A percentile compares a stretch with the other conserved stretches of the same genome.
Conservation (phyloP, 2,888 invertebrate genomes). For the Watsonalla binaria region DNA sequence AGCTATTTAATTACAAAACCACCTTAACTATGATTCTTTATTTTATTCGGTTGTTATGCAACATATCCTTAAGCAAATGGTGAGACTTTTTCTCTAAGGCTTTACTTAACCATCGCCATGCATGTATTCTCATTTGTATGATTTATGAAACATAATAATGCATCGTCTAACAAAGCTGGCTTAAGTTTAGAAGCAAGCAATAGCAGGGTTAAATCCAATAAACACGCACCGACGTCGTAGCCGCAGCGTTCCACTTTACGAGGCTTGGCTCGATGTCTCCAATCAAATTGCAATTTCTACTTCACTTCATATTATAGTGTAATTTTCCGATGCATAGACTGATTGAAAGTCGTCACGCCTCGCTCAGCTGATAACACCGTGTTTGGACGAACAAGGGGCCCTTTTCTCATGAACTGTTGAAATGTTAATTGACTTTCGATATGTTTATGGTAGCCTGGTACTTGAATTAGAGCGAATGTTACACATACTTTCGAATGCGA, state of each 20-base stretch:
- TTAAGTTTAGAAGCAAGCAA: conserved; percentile 3
- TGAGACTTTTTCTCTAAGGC: too few relatives aligned
- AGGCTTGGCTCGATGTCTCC: not conserved
- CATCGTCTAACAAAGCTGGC: too few relatives aligned
- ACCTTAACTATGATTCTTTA: too few relatives aligned
- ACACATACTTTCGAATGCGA: too few relatives aligned
- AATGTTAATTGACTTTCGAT: not conserved
- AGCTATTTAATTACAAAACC: too few relatives aligned
- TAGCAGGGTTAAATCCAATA: not conserved
- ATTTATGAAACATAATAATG: too few relatives aligned
- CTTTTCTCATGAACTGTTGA: not conserved
- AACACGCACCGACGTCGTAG: not conserved
- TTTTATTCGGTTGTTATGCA: too few relatives aligned
- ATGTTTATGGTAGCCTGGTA: not conserved
- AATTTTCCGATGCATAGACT: conserved; percentile 34
- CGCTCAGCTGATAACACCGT: conserved; percentile 31
- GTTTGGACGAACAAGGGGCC: conserved; percentile 18
- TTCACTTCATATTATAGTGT: conserved; percentile 16
- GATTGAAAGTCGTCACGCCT: conserved; percentile 34
- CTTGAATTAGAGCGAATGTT: not conserved
- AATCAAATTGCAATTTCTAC: conserved; percentile 7
- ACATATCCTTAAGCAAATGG: too few relatives aligned
- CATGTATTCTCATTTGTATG: too few relatives aligned
- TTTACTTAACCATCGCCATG: too few relatives aligned
- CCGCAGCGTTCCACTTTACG: not conserved